Conservation (phyloP, 2,113 vertebrate genomes). For the Spermophilus dauricus region DNA sequence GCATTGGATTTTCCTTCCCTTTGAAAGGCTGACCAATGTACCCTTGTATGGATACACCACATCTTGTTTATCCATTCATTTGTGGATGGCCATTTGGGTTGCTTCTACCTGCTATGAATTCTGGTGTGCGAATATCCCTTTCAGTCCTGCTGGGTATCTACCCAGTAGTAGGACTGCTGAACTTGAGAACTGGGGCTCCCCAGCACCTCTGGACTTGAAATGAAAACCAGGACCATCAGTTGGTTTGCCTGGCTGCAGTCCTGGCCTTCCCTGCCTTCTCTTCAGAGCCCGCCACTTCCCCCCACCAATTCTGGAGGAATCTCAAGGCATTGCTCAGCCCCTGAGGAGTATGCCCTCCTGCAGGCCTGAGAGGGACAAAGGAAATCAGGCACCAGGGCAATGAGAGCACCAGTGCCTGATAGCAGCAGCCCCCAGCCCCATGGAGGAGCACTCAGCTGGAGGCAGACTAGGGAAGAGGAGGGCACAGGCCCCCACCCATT, state of each 20-base stretch:
- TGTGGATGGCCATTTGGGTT: accelerated
- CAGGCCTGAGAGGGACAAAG: background rate
- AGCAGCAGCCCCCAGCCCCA: background rate
- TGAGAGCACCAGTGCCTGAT: background rate
- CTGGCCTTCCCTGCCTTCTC: background rate
- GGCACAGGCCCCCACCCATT: background rate
- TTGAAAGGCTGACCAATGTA: background rate
- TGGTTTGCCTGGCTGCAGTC: accelerated
- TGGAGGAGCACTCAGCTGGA: accelerated
- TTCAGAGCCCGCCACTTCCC: no score
- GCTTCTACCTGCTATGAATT: background rate
- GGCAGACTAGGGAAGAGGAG: background rate
- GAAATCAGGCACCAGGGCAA: background rate
- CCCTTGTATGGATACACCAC: background rate
- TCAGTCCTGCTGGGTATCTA: background rate
- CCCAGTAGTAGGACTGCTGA: background rate
- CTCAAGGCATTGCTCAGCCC: background rate
- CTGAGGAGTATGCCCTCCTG: background rate
- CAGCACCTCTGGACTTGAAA: background rate
- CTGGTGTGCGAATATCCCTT: background rate
- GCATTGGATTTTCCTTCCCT: background rate
- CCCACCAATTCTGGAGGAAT: background rate
- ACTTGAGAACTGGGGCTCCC: background rate
- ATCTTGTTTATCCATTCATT: background rate
- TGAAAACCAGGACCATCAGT: background rate